Conservation (phyloP, 2,797 vertebrate species). For the Ataeniobius toweri region DNA sequence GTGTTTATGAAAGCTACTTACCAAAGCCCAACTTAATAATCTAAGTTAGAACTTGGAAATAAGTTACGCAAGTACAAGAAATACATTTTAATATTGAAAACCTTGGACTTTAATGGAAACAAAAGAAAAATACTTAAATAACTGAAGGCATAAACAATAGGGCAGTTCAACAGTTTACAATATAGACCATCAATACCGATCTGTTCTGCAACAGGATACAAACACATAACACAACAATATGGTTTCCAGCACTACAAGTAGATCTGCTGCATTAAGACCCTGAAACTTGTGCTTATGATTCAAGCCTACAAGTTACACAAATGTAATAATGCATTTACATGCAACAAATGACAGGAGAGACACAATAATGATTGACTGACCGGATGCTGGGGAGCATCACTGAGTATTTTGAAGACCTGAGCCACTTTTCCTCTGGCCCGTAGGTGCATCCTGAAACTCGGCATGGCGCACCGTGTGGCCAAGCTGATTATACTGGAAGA, state of each 20-base stretch:
- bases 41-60: not conserved
- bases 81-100: not conserved
- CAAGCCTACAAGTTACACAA: not conserved
- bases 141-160: not conserved
- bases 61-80: not conserved
- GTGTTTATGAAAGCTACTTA: not conserved
- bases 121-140: not conserved
- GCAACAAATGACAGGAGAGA: not conserved
- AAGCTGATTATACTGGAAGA: slow-evolving; percentile 93
- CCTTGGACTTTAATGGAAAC: not conserved
- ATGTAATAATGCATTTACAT: not conserved
- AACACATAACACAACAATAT: not conserved
- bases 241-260: not conserved
- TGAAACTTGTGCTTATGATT: not conserved
- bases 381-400: slow-evolving; percentile 94
- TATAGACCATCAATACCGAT: not conserved
- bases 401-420: slow-evolving; percentile 98
- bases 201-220: not conserved
- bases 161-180: not conserved
- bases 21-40: not conserved
- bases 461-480: slow-evolving; percentile 97
- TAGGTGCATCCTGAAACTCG: slow-evolving; percentile 98
- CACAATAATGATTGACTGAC: slow-evolving; percentile 70
- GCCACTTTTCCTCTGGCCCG: slow-evolving; percentile 97
- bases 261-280: not conserved